Conservation (phyloP, 2,888 invertebrate genomes). For the Drosophila fulvimacula region DNA sequence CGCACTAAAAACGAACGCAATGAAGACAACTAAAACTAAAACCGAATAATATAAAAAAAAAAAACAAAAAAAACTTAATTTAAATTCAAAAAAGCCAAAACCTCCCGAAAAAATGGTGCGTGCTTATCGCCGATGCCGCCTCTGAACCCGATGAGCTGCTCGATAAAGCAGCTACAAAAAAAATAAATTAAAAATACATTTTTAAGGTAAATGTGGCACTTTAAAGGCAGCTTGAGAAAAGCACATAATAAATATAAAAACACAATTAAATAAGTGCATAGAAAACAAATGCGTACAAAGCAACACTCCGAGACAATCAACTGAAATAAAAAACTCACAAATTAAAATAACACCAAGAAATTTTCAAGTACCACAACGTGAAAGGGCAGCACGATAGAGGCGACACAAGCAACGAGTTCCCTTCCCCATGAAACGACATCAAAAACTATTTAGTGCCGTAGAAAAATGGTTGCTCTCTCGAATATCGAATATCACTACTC, state of each 20-base stretch:
- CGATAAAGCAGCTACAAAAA: slow-evolving; percentile 76
- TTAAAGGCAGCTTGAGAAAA: slow-evolving; percentile 70
- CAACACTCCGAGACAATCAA: slow-evolving; percentile 11
- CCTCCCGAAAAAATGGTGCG: slow-evolving; percentile 64
- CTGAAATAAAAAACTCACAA: slow-evolving; percentile 55
- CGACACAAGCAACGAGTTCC: slow-evolving; percentile 18
- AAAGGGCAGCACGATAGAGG: slow-evolving; percentile 50
- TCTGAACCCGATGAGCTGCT: slow-evolving; percentile 68
- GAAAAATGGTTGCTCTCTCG: background rate
- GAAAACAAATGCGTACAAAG: slow-evolving; percentile 61
- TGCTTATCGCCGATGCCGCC: slow-evolving; percentile 68
- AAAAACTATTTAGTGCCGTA: background rate
- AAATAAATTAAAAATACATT: slow-evolving; percentile 82
- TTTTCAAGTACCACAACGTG: slow-evolving; percentile 47
- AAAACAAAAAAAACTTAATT: slow-evolving; percentile 65
- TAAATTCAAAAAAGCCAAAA: slow-evolving; percentile 74
- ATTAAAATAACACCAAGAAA: slow-evolving; percentile 69
- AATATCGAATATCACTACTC: background rate
- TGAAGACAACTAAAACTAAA: slow-evolving; percentile 61
- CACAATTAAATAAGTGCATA: slow-evolving; percentile 78
- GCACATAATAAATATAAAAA: slow-evolving; percentile 78
- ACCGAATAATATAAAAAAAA: slow-evolving; percentile 41
- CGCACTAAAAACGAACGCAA: slow-evolving; percentile 63
- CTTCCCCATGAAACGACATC: background rate
- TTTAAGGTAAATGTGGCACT: slow-evolving; percentile 78